Evolutionary conservation across 2,888 invertebrate species (phyloP).

Genomic region (Drosophila aldrichi): DNA sequence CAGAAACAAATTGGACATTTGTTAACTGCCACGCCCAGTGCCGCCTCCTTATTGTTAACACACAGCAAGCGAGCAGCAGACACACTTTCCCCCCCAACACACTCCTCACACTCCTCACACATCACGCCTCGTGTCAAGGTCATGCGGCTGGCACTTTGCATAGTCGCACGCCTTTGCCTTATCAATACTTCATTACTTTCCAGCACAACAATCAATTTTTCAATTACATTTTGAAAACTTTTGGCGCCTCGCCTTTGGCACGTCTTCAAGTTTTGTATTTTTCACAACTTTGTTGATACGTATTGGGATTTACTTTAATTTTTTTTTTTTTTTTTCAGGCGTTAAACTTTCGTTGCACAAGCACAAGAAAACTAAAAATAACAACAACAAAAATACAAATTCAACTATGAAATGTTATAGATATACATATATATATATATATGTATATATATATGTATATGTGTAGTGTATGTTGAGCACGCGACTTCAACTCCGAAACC

Average conservation of each 20-base stretch:
- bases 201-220: constrained; percentile 33
- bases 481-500: constrained; percentile 36
- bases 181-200: background rate
- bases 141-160: constrained; percentile 10
- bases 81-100: too few relatives aligned
- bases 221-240: constrained; percentile 64
- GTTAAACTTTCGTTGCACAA: constrained; percentile 46
- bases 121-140: constrained; percentile 39
- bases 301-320: constrained; percentile 4
- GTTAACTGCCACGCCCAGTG: constrained; percentile 3
- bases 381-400: constrained; percentile 28
- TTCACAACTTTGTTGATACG: constrained; percentile 38
- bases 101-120: too few relatives aligned
- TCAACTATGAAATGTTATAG: constrained; percentile 23
- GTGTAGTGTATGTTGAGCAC: constrained; percentile 35
- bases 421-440: background rate
- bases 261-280: constrained; percentile 27
- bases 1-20: background rate
- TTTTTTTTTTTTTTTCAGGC: constrained; percentile 18
- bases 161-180: background rate
- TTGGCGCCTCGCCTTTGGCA: constrained; percentile 34
- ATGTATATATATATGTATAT: background rate
- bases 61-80: too few relatives aligned
- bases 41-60: background rate
- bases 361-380: constrained; percentile 42